A percentile compares a stretch with the other conserved stretches of the same genome.
Conservation (phyloP, 2,888 invertebrate species). For the Oxystoma pomonae region DNA sequence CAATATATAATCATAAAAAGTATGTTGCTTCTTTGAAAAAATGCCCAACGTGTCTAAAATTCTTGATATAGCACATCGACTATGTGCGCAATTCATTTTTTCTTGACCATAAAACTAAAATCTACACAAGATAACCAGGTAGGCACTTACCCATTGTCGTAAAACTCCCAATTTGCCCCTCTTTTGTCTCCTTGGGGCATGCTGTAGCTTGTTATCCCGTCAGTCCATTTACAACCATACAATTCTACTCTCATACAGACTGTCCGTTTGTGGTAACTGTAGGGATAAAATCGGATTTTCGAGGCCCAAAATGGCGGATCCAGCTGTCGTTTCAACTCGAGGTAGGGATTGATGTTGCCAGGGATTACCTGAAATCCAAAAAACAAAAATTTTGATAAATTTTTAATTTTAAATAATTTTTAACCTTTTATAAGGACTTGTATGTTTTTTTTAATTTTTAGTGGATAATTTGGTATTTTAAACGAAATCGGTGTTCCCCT, state of each 20-base stretch:
- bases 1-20: too few species aligned
- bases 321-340: conserved; percentile 71
- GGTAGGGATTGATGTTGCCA: conserved; percentile 83
- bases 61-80: background rate
- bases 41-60: background rate
- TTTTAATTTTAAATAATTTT: background rate
- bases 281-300: conserved; percentile 79
- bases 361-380: conserved; percentile 62
- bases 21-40: too few species aligned
- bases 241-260: conserved; percentile 90
- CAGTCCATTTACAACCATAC: conserved; percentile 84
- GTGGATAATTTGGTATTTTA: too few species aligned
- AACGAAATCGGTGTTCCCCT: too few species aligned
- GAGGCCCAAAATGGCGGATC: conserved; percentile 84
- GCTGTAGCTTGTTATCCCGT: conserved; percentile 78
- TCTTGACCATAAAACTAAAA: too few species aligned
- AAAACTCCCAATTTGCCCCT: conserved; percentile 75
- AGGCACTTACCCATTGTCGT: conserved; percentile 53
- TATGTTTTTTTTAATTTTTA: too few species aligned
- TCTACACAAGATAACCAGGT: background rate
- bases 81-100: conserved; percentile 6
- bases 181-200: conserved; percentile 86
- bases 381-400: background rate
- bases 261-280: conserved; percentile 77
- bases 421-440: too few species aligned